Conservation (phyloP, 2,113 vertebrate genomes). For the Misgurnus mizolepis region DNA sequence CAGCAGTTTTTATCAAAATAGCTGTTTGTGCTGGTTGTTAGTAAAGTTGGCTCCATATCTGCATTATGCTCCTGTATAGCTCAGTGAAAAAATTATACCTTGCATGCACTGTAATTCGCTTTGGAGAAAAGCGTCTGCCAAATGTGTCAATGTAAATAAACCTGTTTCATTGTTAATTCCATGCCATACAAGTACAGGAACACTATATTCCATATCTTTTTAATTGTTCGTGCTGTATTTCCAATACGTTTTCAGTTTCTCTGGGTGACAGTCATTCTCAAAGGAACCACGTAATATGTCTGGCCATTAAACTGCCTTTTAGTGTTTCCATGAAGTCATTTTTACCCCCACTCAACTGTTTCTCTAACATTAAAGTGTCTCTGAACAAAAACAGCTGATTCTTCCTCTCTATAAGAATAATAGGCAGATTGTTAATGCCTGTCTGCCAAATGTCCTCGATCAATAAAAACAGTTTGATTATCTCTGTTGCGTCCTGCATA, state of each 20-base stretch:
- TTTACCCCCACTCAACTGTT: background rate
- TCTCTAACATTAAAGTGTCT: conserved; percentile 27
- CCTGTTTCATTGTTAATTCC: too few species aligned
- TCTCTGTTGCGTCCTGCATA: background rate
- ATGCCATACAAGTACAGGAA: too few species aligned
- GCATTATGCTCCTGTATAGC: too few species aligned
- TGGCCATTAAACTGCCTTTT: conserved; percentile 11
- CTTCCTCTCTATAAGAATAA: conserved; percentile 1
- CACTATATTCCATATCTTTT: too few species aligned
- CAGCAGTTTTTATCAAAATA: too few species aligned
- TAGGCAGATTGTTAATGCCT: background rate
- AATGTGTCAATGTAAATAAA: too few species aligned
- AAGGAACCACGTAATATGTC: background rate
- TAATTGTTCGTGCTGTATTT: too few species aligned
- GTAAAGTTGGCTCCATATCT: too few species aligned
- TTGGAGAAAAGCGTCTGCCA: too few species aligned
- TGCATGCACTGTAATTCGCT: too few species aligned
- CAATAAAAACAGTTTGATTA: conserved; percentile 36
- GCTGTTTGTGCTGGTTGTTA: too few species aligned
- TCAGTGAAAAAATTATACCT: too few species aligned
- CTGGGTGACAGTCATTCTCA: conserved; percentile 19
- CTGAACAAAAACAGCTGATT: conserved; percentile 43
- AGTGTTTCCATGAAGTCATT: conserved; percentile 21
- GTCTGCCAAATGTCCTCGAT: conserved; percentile 5
- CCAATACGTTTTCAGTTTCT: background rate